Percentiles rank a stretch among this genome's conserved stretches.
phyloP scores from a whole-genome alignment of 2,797 vertebrate species.

The Babyrousa celebensis region DNA sequence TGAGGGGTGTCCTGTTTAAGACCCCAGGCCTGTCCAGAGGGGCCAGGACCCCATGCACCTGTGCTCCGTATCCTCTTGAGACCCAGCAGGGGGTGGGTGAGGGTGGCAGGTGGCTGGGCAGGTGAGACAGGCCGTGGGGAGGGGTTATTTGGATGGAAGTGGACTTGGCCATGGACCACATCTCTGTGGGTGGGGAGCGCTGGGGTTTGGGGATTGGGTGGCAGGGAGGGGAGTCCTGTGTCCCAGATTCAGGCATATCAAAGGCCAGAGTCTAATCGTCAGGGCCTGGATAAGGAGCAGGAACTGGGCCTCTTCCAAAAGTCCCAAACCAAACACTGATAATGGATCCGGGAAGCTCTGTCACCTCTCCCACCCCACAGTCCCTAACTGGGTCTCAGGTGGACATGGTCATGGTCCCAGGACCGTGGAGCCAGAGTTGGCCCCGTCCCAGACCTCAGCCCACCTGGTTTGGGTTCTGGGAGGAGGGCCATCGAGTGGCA shows the following conservation, averaged over 20 bases:
- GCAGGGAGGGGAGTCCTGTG: background rate
- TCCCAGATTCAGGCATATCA: background rate
- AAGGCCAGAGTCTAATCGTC: slow-evolving; percentile 68
- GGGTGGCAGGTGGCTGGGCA: background rate
- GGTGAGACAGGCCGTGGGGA: no score
- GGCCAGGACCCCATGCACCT: rapidly evolving
- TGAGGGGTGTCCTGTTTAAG: background rate
- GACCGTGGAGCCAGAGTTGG: background rate
- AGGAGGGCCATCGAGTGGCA: background rate
- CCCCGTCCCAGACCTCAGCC: background rate
- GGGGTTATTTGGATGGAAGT: background rate
- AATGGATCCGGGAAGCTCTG: background rate
- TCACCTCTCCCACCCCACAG: rapidly evolving
- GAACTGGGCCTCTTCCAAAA: background rate
- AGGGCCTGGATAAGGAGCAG: slow-evolving; percentile 68
- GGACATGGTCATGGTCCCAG: background rate
- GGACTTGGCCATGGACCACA: background rate
- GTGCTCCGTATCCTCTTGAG: no score
- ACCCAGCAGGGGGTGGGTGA: rapidly evolving
- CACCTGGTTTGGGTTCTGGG: background rate
- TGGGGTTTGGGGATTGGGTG: background rate
- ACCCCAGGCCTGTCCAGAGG: background rate
- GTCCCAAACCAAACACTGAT: slow-evolving; percentile 79
- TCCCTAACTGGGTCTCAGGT: background rate
- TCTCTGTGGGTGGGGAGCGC: background rate